phyloP scores from a whole-genome alignment of 2,888 invertebrate species.

The Proisotoma minuta region DNA sequence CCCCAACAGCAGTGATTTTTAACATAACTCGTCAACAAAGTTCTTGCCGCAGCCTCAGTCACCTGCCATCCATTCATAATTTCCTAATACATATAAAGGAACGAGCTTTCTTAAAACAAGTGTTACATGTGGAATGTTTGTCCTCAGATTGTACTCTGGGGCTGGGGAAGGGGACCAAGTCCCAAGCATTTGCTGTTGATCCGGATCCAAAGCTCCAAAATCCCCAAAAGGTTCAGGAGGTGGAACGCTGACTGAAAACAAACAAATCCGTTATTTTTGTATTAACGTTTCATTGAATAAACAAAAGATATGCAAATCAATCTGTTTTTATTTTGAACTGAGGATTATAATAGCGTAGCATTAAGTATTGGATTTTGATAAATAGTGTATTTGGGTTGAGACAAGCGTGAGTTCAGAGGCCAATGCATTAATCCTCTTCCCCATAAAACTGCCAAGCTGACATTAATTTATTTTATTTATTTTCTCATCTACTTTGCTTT shows the following conservation, averaged over 20 bases:
- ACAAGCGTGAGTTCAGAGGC: too few species aligned
- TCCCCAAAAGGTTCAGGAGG: slow-evolving; percentile 46
- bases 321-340: too few species aligned
- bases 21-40: slow-evolving; percentile 53
- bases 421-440: too few species aligned
- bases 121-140: slow-evolving; percentile 38
- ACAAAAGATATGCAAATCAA: too few species aligned
- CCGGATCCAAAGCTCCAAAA: slow-evolving; percentile 31
- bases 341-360: too few species aligned
- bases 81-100: not conserved
- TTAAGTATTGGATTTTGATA: too few species aligned
- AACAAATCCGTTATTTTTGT: too few species aligned
- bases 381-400: too few species aligned
- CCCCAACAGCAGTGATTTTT: slow-evolving; percentile 56
- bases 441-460: too few species aligned
- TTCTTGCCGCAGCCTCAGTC: slow-evolving; percentile 50
- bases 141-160: slow-evolving; percentile 32
- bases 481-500: too few species aligned
- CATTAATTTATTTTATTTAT: too few species aligned
- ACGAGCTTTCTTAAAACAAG: not conserved
- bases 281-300: too few species aligned
- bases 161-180: slow-evolving; percentile 33
- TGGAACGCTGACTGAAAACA: slow-evolving; percentile 46
- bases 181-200: slow-evolving; percentile 34
- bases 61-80: slow-evolving; percentile 22